Conservation (phyloP, 2,888 invertebrate species). For the Perdita meconis region DNA sequence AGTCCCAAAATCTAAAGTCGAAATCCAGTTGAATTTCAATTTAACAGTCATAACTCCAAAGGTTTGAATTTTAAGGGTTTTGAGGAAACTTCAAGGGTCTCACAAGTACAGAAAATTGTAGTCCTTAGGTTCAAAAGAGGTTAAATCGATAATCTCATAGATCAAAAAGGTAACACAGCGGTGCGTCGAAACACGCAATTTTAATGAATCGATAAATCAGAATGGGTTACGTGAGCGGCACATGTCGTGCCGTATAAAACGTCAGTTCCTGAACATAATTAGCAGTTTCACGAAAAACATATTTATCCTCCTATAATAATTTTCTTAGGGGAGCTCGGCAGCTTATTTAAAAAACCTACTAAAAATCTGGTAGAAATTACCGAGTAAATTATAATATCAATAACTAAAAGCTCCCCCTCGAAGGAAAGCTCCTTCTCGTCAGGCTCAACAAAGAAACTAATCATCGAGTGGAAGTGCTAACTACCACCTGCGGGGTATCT, state of each 20-base stretch:
- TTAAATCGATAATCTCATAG: background rate
- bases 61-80: background rate
- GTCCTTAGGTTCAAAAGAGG: too few relatives aligned
- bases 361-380: too few relatives aligned
- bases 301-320: constrained; percentile 15
- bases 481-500: constrained; percentile 10
- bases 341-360: background rate
- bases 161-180: background rate
- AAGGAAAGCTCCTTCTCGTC: background rate
- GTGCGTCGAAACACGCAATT: background rate
- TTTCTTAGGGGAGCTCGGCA: constrained; percentile 4
- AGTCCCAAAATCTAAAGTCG: background rate
- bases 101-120: too few relatives aligned
- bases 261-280: constrained; percentile 2
- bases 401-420: background rate
- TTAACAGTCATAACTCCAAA: too few relatives aligned
- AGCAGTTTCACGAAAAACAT: background rate
- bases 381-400: background rate
- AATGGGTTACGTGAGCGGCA: constrained; percentile 42
- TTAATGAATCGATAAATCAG: constrained; percentile 40
- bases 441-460: constrained; percentile 1
- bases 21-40: background rate
- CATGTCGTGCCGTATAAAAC: constrained; percentile 31
- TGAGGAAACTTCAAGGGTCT: background rate
- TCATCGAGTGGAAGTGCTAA: background rate